Percentiles rank a stretch among this genome's conserved stretches.
Evolutionary conservation across 1,140 invertebrate species (phyloP).

Genomic region (Trichonephila clavipes): DNA sequence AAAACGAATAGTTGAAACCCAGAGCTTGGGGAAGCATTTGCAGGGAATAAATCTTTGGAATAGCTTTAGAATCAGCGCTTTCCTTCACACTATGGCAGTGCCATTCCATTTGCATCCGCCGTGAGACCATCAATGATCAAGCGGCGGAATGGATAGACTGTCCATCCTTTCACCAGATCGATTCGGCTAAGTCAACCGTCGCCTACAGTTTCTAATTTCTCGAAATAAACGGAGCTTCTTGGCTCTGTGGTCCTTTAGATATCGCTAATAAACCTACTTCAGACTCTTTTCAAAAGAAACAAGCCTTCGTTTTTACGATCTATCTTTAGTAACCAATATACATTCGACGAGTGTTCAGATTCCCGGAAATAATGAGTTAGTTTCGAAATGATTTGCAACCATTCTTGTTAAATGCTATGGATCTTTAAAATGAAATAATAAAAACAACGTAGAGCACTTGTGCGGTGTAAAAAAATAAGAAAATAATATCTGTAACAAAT

Average conservation of each 20-base stretch:
- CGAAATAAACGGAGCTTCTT: not conserved
- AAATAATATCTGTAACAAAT: too few relatives aligned
- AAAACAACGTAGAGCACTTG: too few relatives aligned
- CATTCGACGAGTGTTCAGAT: too few relatives aligned
- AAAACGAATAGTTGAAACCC: not conserved
- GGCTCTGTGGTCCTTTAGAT: not conserved
- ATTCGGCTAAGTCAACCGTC: not conserved
- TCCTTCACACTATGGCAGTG: not conserved
- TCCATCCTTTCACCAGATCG: not conserved
- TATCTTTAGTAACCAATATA: too few relatives aligned
- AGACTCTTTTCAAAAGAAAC: not conserved
- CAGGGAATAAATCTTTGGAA: not conserved
- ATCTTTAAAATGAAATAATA: too few relatives aligned
- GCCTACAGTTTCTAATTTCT: not conserved
- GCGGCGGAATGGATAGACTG: not conserved
- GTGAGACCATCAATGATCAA: too few relatives aligned
- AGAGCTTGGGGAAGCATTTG: not conserved
- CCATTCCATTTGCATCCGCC: not conserved
- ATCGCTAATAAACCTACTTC: not conserved
- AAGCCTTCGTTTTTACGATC: not conserved
- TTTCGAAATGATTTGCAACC: too few relatives aligned
- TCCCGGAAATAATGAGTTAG: too few relatives aligned
- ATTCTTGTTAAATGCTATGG: too few relatives aligned
- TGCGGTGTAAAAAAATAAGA: too few relatives aligned
- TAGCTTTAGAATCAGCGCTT: not conserved